Evolutionary conservation across 1,140 invertebrate species (phyloP).

Genomic region (Tyrophagus putrescentiae): DNA sequence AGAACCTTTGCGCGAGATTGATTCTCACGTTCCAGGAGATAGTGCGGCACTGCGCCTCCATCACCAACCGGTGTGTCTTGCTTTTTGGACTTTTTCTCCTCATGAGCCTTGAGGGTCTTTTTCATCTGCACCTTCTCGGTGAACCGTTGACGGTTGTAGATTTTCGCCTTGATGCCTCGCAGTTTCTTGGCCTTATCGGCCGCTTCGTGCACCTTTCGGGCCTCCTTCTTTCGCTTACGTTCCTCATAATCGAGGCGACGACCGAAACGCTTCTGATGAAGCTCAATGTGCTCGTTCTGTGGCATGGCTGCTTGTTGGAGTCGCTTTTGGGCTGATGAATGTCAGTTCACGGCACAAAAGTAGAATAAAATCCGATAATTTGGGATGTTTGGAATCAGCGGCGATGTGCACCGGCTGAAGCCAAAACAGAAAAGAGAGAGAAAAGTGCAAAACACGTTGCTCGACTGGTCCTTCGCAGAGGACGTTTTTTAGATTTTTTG

Average conservation of each 20-base stretch:
- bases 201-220: constrained; percentile 72
- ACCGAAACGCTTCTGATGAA: constrained; percentile 88
- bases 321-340: background rate
- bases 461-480: background rate
- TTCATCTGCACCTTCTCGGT: constrained; percentile 99
- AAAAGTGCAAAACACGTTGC: constrained; percentile 12
- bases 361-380: background rate
- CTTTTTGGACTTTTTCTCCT: constrained; percentile 55
- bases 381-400: no score
- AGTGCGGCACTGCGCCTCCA: constrained; percentile 85
- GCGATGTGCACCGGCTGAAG: no score
- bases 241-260: constrained; percentile 94
- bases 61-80: constrained; percentile 53
- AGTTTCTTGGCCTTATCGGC: constrained; percentile 78
- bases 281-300: constrained; percentile 99
- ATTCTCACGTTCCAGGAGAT: constrained; percentile 89
- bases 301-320: constrained; percentile 53
- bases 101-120: constrained; percentile 84
- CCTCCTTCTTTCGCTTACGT: constrained; percentile 83
- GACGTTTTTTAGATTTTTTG: background rate
- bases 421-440: no score
- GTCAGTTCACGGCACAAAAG: background rate
- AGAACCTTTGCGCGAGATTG: constrained; percentile 83
- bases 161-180: constrained; percentile 89
- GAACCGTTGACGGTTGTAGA: constrained; percentile 88